Percentiles rank a stretch among this genome's conserved stretches.
phyloP scores from a whole-genome alignment of 1,140 invertebrate genomes.

The Cherax quadricarinatus region DNA sequence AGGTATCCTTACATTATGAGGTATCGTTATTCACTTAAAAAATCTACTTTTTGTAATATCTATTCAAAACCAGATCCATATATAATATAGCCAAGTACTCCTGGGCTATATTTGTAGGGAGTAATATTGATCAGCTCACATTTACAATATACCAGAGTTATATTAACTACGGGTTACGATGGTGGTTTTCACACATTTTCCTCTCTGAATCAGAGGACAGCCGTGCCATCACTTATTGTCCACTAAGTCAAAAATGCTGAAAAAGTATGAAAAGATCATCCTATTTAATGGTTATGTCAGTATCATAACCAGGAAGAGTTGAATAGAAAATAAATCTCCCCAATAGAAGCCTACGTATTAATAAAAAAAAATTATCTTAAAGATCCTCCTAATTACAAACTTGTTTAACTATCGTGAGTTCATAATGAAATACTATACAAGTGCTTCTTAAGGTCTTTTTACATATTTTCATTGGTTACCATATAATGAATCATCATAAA shows the following conservation, averaged over 20 bases:
- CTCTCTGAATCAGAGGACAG: neutral
- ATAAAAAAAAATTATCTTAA: neutral
- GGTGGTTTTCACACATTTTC: neutral
- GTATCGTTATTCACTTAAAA: constrained; percentile 24
- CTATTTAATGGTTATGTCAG: neutral
- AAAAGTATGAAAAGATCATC: neutral
- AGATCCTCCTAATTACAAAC: neutral
- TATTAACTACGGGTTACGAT: neutral
- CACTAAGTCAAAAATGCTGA: neutral
- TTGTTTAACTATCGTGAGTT: neutral
- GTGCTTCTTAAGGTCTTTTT: neutral
- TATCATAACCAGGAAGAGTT: neutral
- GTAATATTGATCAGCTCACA: neutral
- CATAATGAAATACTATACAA: neutral
- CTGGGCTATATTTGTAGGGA: neutral
- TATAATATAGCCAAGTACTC: neutral
- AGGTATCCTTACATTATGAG: constrained; percentile 37
- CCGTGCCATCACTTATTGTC: neutral
- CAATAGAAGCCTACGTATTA: constrained; percentile 2
- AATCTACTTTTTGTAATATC: constrained; percentile 30
- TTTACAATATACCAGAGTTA: neutral
- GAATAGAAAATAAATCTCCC: neutral
- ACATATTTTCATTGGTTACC: neutral
- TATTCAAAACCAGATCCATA: constrained; percentile 5
- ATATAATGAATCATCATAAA: neutral